Evolutionary conservation across 2,797 vertebrate species (phyloP), one percentile per base, ranked within the genome.

Genomic region (Pangasius djambal): DNA sequence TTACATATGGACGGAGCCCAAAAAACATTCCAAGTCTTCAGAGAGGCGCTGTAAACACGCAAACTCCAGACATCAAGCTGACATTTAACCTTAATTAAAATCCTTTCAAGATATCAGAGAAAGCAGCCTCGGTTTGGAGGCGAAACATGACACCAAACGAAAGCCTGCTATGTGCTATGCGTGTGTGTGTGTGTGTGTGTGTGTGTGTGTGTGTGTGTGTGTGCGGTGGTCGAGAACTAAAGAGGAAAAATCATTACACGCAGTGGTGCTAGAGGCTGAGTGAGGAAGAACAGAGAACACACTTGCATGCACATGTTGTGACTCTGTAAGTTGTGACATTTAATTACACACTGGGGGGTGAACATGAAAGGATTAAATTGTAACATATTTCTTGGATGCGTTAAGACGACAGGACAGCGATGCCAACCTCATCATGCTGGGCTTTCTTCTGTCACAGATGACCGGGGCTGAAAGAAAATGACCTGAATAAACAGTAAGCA

Each of bases 241-340:
- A 75, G 25, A 67, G 44, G 44, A 85, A 72, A 84, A 75, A 44
- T 84, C 82, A 75, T 75, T 84, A 77, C n/a, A 34, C 3, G 44
- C 18, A 10, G 44, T 9, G 50, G 13, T 28, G 15, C 4, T 59
- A 70, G 37, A 2, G 15, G 34, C n/a, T 1, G 67, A 9, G 13
- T 3, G 74, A 37, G 20, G 15, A 61, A 48, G 22, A 70, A 31
- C 37, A 70, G 28, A 55, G 70, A 55, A 57, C 70, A n/a, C 83
- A 65, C 65, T 87, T n/a, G 40, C 72, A 37, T 31, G 28, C 50
- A 79, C 50, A 12, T 59, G 61, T 34, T 79, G 31, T 44, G 44
- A 44, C 72, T 75, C 61, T 31, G 72, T 48, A 85, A 69, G 31
- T 40, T 69, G 34, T 69, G 83, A 86, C 88, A 86, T 85, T 85